Conservation (phyloP, 2,888 invertebrate species). For the Lycocerus yunnanus region DNA sequence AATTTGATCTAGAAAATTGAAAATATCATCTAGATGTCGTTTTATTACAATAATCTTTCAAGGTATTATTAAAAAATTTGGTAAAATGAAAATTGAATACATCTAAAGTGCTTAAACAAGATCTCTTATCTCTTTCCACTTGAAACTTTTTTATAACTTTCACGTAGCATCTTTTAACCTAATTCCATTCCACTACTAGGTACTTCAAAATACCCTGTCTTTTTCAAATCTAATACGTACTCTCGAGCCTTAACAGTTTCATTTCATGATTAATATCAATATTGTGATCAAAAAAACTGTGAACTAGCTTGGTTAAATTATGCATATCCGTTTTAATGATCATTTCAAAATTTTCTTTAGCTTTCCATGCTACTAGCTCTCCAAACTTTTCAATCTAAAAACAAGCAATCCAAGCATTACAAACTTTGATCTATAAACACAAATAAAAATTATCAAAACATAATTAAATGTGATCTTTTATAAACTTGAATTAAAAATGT, state of each 20-base stretch:
- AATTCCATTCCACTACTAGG: not conserved
- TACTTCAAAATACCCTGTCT: not conserved
- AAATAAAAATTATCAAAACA: not conserved
- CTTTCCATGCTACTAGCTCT: constrained; percentile 79
- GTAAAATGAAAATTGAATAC: too few relatives aligned
- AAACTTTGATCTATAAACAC: not conserved
- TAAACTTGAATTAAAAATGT: not conserved
- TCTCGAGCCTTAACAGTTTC: constrained; percentile 76
- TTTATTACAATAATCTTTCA: too few relatives aligned
- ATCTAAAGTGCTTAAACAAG: too few relatives aligned
- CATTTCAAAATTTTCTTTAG: constrained; percentile 73
- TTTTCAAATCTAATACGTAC: constrained; percentile 59
- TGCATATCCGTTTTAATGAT: constrained; percentile 79
- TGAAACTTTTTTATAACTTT: too few relatives aligned
- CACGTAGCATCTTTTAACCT: not conserved
- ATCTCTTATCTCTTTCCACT: too few relatives aligned
- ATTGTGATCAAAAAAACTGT: constrained; percentile 72
- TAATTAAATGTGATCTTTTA: not conserved
- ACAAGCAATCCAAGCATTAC: constrained; percentile 35
- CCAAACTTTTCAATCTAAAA: constrained; percentile 78
- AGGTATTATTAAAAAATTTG: too few relatives aligned
- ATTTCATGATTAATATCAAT: constrained; percentile 79
- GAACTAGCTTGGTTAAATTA: constrained; percentile 72
- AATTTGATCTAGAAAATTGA: too few relatives aligned
- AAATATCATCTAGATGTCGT: too few relatives aligned